Base-by-base conservation (phyloP, 1,140 invertebrate species). In the Anastatus disparis region DNA sequence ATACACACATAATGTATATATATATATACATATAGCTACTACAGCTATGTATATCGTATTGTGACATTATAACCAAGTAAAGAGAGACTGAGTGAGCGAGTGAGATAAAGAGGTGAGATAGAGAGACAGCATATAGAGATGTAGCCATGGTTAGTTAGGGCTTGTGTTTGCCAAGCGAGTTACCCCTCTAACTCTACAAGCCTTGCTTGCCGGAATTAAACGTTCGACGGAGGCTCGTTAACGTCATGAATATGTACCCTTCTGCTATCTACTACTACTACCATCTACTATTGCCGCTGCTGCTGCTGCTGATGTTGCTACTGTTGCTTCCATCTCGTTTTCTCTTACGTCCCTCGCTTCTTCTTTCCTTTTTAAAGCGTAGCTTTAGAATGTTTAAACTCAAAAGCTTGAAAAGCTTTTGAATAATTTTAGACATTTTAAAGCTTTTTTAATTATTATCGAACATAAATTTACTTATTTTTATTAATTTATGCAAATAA, bases 241-340 rank as follows among this genome's bases (percentile, higher is more conserved):
- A 86, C 85, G 84, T 85, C 85, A 86, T 86, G 85, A 86, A 86
- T 86, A 85, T 85, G 85, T 86, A 86, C 85, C 85, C 85, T 85
- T 80, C 50, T n/a, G n/a, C n/a, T n/a, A n/a, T n/a, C n/a, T n/a
- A n/a, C n/a, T 22, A 22, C 20, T 2, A 12, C 40, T 22, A 22
- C 24, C 46, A 10, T 24, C 46, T 22, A 22, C 44, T 22, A 22
- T 48, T 2, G 35, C n/a, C n/a, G n/a, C n/a, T n/a, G n/a, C n/a
- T n/a, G n/a, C n/a, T n/a, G n/a, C n/a, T n/a, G n/a, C n/a, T n/a
- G n/a, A n/a, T n/a, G n/a, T n/a, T n/a, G n/a, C n/a, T n/a, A n/a
- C n/a, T n/a, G n/a, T n/a, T n/a, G n/a, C n/a, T n/a, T n/a, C n/a
- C n/a, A n/a, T 35, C 31, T 35, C 68, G 73, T 35, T 40, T 10